Evolutionary conservation across 2,797 vertebrate genomes (phyloP).

Genomic region (Semaprochilodus insignis): DNA sequence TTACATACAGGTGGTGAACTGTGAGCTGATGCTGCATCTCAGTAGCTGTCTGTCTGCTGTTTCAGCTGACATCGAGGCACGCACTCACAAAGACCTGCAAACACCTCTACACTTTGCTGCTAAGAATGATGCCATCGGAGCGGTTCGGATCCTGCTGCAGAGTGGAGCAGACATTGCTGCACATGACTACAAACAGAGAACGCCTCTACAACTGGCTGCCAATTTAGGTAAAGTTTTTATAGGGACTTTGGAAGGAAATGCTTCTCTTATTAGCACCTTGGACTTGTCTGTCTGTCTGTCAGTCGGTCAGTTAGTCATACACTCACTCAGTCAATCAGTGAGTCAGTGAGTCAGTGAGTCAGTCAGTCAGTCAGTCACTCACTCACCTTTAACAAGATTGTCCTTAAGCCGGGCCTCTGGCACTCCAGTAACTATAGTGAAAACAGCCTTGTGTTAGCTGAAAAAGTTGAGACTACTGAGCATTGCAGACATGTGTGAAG

Average conservation of each 20-base stretch:
- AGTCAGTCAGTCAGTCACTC: too few species aligned
- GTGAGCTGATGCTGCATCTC: background rate
- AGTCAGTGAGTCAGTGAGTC: too few species aligned
- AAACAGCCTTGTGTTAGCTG: too few species aligned
- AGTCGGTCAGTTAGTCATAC: too few species aligned
- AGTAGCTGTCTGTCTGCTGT: conserved; percentile 15
- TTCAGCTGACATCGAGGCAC: conserved; percentile 66
- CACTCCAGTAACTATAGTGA: too few species aligned
- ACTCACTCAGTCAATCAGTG: too few species aligned
- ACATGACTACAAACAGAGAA: conserved; percentile 72
- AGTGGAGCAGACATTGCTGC: conserved; percentile 65
- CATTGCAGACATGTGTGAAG: too few species aligned
- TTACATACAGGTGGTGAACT: background rate
- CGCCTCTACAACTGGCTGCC: conserved; percentile 74
- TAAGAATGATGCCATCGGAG: conserved; percentile 68
- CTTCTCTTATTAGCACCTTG: too few species aligned
- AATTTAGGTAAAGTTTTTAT: conserved; percentile 65
- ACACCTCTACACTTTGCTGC: conserved; percentile 76
- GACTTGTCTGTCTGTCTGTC: too few species aligned
- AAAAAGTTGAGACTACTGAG: too few species aligned
- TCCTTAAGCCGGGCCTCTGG: too few species aligned
- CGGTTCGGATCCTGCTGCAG: conserved; percentile 65
- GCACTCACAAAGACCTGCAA: conserved; percentile 66
- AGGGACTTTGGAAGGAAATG: background rate
- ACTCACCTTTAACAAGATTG: too few species aligned